Evolutionary conservation across 2,113 vertebrate genomes (phyloP).

Genomic region (Zeus faber): DNA sequence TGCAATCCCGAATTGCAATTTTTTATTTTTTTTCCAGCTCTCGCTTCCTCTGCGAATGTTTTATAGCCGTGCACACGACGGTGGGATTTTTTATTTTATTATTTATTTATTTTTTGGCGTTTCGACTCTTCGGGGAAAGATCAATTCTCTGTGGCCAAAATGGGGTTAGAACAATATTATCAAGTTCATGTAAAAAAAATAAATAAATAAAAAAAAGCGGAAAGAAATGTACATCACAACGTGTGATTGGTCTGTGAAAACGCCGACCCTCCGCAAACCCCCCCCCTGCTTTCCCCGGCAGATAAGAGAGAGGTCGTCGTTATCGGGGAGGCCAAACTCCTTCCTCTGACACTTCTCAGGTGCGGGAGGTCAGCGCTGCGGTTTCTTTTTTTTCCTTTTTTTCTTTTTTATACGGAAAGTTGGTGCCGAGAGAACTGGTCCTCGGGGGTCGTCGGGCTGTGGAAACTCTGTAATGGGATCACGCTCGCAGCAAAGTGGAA

Average conservation of each 20-base stretch:
- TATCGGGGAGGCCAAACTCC: constrained; percentile 31
- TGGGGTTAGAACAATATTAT: constrained; percentile 71
- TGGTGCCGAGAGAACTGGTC: constrained; percentile 45
- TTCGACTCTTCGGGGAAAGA: constrained; percentile 28
- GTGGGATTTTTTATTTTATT: too few relatives aligned
- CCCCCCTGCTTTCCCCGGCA: background rate
- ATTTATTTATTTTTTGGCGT: constrained; percentile 21
- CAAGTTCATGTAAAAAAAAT: constrained; percentile 47
- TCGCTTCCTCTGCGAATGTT: too few relatives aligned
- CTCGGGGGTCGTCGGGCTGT: constrained; percentile 58
- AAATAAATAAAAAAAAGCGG: too few relatives aligned
- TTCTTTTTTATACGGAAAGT: background rate
- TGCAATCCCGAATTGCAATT: too few relatives aligned
- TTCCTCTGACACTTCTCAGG: constrained; percentile 25
- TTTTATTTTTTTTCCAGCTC: too few relatives aligned
- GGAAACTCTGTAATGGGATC: constrained; percentile 70
- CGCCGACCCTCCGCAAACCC: constrained; percentile 8
- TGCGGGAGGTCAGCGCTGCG: constrained; percentile 25
- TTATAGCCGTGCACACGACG: too few relatives aligned
- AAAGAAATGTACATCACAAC: constrained; percentile 17
- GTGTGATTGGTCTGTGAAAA: constrained; percentile 6
- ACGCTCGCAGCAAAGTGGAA: constrained; percentile 52
- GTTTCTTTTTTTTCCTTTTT: background rate
- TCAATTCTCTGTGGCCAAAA: constrained; percentile 28
- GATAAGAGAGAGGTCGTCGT: constrained; percentile 18